Conservation (phyloP, 2,797 vertebrate species). For the Telmatherina bonti region DNA sequence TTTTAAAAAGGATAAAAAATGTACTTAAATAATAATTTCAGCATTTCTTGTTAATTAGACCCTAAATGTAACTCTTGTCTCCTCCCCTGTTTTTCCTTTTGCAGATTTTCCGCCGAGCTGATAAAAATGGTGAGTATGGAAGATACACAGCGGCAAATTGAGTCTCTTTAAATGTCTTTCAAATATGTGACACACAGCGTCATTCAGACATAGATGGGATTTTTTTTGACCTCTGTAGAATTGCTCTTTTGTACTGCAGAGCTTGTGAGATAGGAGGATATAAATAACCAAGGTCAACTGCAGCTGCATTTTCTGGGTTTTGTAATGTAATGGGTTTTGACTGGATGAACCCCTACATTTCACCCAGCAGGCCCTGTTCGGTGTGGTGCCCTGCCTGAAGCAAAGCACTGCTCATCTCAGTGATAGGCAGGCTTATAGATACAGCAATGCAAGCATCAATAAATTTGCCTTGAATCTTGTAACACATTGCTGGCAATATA, state of each 20-base stretch:
- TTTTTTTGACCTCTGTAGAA: slow-evolving; percentile 11
- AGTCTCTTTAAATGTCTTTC: slow-evolving; percentile 25
- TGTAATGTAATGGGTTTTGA: slow-evolving; percentile 23
- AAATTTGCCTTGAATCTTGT: not conserved
- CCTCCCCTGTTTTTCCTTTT: slow-evolving; percentile 70
- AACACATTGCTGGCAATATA: not conserved
- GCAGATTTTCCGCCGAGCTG: slow-evolving; percentile 94
- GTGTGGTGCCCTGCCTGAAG: not conserved
- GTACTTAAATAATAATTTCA: not conserved
- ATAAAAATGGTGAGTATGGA: slow-evolving; percentile 93
- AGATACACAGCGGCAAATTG: slow-evolving; percentile 24
- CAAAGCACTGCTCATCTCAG: not conserved
- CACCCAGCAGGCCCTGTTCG: not conserved
- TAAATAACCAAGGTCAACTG: slow-evolving; percentile 38
- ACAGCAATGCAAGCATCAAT: not conserved
- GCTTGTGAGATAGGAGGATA: slow-evolving; percentile 8
- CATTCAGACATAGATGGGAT: slow-evolving; percentile 25
- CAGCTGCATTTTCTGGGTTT: slow-evolving; percentile 22
- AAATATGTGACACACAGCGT: not conserved
- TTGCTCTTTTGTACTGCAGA: not conserved
- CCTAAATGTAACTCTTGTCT: slow-evolving; percentile 12
- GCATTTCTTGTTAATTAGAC: not conserved
- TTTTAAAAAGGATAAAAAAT: too few species aligned
- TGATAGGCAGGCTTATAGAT: slow-evolving; percentile 3
- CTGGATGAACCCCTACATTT: slow-evolving; percentile 7